Conservation (phyloP, 2,888 invertebrate species). For the Lobophora halterata region DNA sequence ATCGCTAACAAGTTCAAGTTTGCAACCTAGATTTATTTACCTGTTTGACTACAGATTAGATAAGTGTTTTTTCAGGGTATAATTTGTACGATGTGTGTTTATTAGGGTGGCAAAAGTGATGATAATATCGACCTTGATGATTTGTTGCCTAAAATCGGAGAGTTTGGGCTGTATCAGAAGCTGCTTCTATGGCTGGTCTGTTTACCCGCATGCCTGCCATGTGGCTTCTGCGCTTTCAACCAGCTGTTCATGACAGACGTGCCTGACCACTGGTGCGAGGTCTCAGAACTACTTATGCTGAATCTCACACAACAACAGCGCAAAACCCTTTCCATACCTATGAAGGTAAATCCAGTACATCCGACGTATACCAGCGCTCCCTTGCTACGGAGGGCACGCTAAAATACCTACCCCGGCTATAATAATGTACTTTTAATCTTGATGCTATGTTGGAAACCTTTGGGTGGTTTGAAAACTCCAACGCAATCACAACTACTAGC, state of each 20-base stretch:
- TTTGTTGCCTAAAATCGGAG: constrained; percentile 90
- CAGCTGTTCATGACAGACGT: constrained; percentile 95
- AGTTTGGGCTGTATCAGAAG: constrained; percentile 94
- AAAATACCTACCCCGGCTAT: no score
- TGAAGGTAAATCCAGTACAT: constrained; percentile 66
- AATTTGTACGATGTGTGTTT: neutral
- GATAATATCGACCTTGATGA: constrained; percentile 90
- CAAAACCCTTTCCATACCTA: constrained; percentile 84
- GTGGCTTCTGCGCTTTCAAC: constrained; percentile 95
- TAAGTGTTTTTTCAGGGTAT: neutral
- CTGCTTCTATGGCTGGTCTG: constrained; percentile 92
- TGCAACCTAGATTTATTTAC: constrained; percentile 11
- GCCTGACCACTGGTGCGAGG: constrained; percentile 92
- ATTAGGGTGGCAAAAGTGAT: constrained; percentile 23
- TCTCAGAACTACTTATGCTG: constrained; percentile 82
- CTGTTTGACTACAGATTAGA: neutral
- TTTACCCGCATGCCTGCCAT: constrained; percentile 93
- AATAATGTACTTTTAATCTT: no score
- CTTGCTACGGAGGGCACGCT: no score
- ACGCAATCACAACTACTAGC: no score
- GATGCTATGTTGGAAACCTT: no score
- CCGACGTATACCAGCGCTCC: no score
- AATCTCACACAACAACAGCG: constrained; percentile 81
- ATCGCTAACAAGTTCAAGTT: constrained; percentile 20
- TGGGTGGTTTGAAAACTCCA: no score